phyloP scores from a whole-genome alignment of 2,888 invertebrate genomes.

The Macrosiphum euphorbiae region DNA sequence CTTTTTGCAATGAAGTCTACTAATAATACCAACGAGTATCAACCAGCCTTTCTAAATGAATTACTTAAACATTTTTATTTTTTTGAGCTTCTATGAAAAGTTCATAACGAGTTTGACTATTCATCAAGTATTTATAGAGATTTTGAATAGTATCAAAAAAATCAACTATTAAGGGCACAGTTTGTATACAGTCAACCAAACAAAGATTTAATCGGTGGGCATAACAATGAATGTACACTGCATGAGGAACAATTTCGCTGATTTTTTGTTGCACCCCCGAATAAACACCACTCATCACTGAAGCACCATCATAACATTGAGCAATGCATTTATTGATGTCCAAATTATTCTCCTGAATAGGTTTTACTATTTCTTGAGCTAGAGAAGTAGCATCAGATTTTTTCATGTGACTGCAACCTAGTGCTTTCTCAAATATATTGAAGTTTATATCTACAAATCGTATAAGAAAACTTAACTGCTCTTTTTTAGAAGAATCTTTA shows the following conservation, averaged over 20 bases:
- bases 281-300: slow-evolving; percentile 66
- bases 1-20: neutral
- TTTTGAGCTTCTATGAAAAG: slow-evolving; percentile 4
- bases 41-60: slow-evolving; percentile 2
- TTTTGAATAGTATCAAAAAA: slow-evolving; percentile 21
- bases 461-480: neutral
- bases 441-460: neutral
- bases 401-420: slow-evolving; percentile 4
- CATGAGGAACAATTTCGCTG: slow-evolving; percentile 2
- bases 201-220: slow-evolving; percentile 15
- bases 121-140: neutral
- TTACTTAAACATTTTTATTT: neutral
- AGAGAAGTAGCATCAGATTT: neutral
- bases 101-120: slow-evolving; percentile 16
- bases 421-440: slow-evolving; percentile 5
- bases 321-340: slow-evolving; percentile 62
- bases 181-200: neutral
- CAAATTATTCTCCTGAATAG: slow-evolving; percentile 2
- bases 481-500: neutral
- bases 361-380: slow-evolving; percentile 1
- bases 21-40: slow-evolving; percentile 5
- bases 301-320: slow-evolving; percentile 67
- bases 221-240: slow-evolving; percentile 2
- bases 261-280: slow-evolving; percentile 66
- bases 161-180: neutral